phyloP scores from a whole-genome alignment of 2,113 vertebrate species.

The Oxyruncus cristatus region DNA sequence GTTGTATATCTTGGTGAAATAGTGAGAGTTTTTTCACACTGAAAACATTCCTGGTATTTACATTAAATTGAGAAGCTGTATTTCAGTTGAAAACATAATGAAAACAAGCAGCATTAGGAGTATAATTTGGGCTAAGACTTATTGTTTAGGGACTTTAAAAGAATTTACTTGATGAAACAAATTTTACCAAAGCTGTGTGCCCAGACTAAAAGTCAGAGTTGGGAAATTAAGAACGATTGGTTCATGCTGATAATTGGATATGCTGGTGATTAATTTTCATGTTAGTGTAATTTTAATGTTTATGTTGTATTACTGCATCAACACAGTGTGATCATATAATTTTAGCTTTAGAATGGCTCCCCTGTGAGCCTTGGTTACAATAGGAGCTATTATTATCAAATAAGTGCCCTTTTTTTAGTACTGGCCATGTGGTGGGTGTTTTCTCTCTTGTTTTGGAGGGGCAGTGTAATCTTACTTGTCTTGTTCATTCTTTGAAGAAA shows the following conservation, averaged over 20 bases:
- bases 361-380: neutral
- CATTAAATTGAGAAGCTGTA: neutral
- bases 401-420: neutral
- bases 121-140: neutral
- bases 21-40: neutral
- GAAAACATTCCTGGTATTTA: neutral
- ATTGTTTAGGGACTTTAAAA: neutral
- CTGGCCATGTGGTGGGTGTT: neutral
- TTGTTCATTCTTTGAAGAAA: neutral
- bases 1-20: neutral
- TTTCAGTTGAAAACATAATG: neutral
- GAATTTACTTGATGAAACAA: neutral
- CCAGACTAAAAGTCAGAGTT: neutral
- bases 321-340: fast-evolving
- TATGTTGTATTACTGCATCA: neutral
- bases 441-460: neutral
- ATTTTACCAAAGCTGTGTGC: neutral
- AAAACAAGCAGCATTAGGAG: neutral
- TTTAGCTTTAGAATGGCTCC: neutral
- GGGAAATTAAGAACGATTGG: neutral
- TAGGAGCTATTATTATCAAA: neutral
- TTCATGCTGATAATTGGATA: neutral
- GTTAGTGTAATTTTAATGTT: neutral
- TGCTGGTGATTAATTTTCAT: neutral
- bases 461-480: neutral